Evolutionary conservation across 2,888 invertebrate genomes (phyloP).

Genomic region (Nephrocerus scutellatus): DNA sequence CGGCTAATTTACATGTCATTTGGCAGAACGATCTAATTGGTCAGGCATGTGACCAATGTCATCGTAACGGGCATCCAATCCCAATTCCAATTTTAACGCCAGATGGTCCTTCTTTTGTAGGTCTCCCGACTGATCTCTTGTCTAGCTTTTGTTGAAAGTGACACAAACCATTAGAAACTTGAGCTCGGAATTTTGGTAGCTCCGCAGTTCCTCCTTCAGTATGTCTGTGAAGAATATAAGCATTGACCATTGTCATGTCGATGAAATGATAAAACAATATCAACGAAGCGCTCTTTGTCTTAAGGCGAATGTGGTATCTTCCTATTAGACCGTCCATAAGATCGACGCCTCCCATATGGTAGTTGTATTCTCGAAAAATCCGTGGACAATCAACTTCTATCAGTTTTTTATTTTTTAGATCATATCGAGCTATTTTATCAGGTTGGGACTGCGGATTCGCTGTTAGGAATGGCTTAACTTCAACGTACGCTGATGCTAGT

Average conservation of each 20-base stretch:
- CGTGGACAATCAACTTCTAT: conserved; percentile 24
- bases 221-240: conserved; percentile 8
- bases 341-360: conserved; percentile 12
- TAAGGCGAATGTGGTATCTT: conserved; percentile 9
- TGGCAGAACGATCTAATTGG: too few relatives aligned
- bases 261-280: conserved; percentile 13
- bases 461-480: conserved; percentile 25
- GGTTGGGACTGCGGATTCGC: conserved; percentile 13
- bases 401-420: conserved; percentile 1
- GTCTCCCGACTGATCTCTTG: too few relatives aligned
- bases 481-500: conserved; percentile 36
- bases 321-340: conserved; percentile 12
- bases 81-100: too few relatives aligned
- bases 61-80: too few relatives aligned
- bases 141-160: too few relatives aligned
- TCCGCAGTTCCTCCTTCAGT: conserved; percentile 2
- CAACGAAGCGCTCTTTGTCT: conserved; percentile 5
- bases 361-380: conserved; percentile 11
- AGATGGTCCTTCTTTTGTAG: too few relatives aligned
- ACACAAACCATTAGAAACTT: conserved; percentile 5
- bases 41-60: too few relatives aligned
- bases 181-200: conserved; percentile 9
- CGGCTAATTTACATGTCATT: too few relatives aligned
- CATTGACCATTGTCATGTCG: conserved; percentile 10
- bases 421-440: conserved; percentile 11